Conservation (phyloP, 2,113 vertebrate genomes). For the Stictonetta naevosa region DNA sequence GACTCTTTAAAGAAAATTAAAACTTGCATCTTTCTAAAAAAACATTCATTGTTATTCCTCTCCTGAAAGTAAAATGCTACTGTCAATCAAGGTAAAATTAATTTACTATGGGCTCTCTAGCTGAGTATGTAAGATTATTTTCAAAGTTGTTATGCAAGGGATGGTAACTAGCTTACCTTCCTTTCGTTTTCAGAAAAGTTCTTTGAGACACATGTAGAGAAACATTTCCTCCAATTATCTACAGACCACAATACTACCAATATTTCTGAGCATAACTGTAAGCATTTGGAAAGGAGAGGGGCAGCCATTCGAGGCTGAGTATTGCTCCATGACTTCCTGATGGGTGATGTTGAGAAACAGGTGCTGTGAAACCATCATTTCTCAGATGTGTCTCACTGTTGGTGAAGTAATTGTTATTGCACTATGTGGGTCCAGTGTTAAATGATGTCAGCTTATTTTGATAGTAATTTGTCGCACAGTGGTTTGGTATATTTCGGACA, state of each 20-base stretch:
- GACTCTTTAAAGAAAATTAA: neutral
- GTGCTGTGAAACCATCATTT: neutral
- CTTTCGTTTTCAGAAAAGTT: neutral
- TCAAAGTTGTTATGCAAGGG: neutral
- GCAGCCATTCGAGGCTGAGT: neutral
- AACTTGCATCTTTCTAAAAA: neutral
- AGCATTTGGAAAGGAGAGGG: neutral
- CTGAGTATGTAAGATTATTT: neutral
- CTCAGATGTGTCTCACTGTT: neutral
- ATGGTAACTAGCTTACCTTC: neutral
- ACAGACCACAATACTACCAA: neutral
- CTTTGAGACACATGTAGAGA: neutral
- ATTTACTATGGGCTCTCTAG: neutral
- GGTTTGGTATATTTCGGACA: neutral
- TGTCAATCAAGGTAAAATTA: neutral
- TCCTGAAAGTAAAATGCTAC: neutral
- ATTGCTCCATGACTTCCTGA: slow-evolving; percentile 7
- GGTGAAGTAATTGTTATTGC: neutral
- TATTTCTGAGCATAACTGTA: neutral
- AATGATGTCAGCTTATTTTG: slow-evolving; percentile 21
- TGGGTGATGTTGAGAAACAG: neutral
- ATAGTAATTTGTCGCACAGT: neutral
- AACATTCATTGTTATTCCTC: neutral
- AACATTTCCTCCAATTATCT: neutral
- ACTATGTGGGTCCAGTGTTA: neutral